These are phyloP conservation scores for Thalassophryne amazonica DNA, from an alignment of 2,797 vertebrate genomes.

Conservation along the genomic window DNA sequence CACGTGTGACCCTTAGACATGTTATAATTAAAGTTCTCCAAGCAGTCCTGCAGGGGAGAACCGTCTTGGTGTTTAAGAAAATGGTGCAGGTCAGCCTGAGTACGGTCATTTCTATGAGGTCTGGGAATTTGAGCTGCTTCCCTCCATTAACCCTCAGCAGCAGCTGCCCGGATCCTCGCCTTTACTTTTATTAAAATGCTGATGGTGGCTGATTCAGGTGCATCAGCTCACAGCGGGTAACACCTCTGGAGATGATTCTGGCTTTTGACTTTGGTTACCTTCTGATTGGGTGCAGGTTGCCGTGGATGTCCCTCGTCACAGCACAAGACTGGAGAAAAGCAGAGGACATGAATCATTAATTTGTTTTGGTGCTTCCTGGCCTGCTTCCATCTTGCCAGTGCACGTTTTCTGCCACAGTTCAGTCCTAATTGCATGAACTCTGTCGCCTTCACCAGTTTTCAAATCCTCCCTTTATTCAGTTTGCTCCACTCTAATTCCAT, in stretches of 20 bases:
- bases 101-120: constrained; percentile 38
- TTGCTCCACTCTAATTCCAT: constrained; percentile 10
- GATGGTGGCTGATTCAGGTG: background rate
- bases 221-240: constrained; percentile 21
- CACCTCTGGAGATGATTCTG: constrained; percentile 23
- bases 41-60: constrained; percentile 26
- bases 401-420: constrained; percentile 33
- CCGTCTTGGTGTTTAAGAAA: constrained; percentile 46
- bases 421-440: background rate
- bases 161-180: constrained; percentile 27
- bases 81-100: constrained; percentile 26
- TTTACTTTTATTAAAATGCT: constrained; percentile 59
- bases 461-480: constrained; percentile 14
- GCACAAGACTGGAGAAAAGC: constrained; percentile 28
- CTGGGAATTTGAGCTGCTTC: constrained; percentile 35
- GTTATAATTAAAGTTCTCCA: constrained; percentile 26
- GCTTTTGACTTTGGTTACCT: constrained; percentile 1
- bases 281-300: too few species aligned
- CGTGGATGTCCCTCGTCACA: too few species aligned
- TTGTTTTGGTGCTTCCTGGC: constrained; percentile 32
- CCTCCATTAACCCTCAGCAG: constrained; percentile 49
- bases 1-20: constrained; percentile 5
- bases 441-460: background rate
- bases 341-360: constrained; percentile 54
- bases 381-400: constrained; percentile 31